These are phyloP conservation scores for Crossaster papposus DNA, from an alignment of 53 echinoderm and acorn worm genomes.

Conservation along the genomic window DNA sequence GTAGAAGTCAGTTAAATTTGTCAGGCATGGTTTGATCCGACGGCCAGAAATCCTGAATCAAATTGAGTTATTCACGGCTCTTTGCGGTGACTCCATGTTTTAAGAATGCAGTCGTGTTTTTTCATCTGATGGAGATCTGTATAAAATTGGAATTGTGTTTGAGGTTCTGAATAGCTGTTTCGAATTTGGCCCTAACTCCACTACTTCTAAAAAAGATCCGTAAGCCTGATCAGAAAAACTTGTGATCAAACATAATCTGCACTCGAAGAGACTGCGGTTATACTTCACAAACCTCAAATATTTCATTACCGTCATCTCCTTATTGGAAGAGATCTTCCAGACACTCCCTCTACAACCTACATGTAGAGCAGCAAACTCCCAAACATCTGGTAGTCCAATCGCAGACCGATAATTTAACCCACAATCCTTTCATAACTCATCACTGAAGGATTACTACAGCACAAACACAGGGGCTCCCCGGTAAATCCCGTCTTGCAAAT, in stretches of 20 bases:
- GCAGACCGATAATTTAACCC: background rate
- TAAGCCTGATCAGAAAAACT: background rate
- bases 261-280: background rate
- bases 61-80: background rate
- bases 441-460: conserved; percentile 15
- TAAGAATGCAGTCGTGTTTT: background rate
- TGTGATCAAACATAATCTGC: no score
- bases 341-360: background rate
- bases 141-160: background rate
- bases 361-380: background rate
- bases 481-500: conserved; percentile 1
- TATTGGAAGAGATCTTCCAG: background rate
- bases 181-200: background rate
- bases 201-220: no score
- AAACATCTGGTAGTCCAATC: conserved; percentile 39
- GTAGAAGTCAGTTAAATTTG: background rate
- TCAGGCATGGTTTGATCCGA: background rate
- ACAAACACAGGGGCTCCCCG: background rate
- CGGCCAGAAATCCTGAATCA: background rate
- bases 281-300: background rate
- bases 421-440: background rate
- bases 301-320: background rate
- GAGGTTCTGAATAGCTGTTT: background rate
- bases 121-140: background rate
- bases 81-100: background rate